Evolutionary conservation across 2,113 vertebrate species (phyloP), one percentile per base, ranked within the genome.

Genomic region (Mesocricetus auratus): DNA sequence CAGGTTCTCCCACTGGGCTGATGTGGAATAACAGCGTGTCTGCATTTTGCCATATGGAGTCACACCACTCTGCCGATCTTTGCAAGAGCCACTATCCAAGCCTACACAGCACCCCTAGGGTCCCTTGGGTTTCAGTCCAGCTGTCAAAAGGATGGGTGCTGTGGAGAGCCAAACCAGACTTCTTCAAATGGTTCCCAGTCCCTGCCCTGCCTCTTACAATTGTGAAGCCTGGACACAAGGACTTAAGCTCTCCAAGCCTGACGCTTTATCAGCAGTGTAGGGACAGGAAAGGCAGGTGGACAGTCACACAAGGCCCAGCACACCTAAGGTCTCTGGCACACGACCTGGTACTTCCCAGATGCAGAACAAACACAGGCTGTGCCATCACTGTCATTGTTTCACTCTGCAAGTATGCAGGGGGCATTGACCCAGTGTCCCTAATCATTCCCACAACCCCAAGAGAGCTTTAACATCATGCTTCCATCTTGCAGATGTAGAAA

Each of bases 221-320:
- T 90, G 69, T 87, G 90, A 95, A 86, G n/a, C 45, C 75, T 88
- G 26, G 6, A 50, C 62, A 53, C 78, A 39, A 1, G 81, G 50
- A 79, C 66, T 81, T 26, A 56, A 71, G 69, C 45, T 96, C 77
- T 89, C 94, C 50, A 89, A 86, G 89, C 42, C 39, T 94, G 77
- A 47, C 22, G 53, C 50, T 16, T 19, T 45, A 71, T 13, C 53
- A 64, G 64, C 21, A 62, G 89, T 36, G 86, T 3, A 45, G 45
- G 50, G 86, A 36, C 10, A 5, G 6, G 9, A 29, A 69, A 1
- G 33, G 47, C 13, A 77, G 53, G 58, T 21, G 11, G 64, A 64
- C 81, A 31, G 2, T 53, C 62, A 33, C 21, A 29, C 0, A 47
- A 68, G 42, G 69, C 74, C 31, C 11, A 0, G 4, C 12, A 17